Conservation (phyloP, 2,797 vertebrate species). For the Cheirogaleus major region DNA sequence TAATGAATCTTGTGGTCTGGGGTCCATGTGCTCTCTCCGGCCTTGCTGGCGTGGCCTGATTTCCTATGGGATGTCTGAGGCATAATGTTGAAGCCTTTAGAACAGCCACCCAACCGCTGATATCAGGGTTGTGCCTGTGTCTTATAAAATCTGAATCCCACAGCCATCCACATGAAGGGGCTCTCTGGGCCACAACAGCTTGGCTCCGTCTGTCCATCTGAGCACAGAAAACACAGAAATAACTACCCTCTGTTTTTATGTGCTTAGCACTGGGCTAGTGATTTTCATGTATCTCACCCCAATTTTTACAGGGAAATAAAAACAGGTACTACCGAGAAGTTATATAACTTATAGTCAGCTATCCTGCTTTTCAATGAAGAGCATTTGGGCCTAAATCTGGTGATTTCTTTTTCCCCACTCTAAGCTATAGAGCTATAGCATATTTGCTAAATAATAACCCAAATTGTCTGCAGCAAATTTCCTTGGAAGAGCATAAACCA, state of each 20-base stretch:
- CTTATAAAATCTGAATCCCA: not conserved
- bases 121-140: not conserved
- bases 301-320: not conserved
- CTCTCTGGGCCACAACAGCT: not conserved
- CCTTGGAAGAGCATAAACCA: constrained; percentile 12
- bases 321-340: not conserved
- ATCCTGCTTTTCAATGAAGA: constrained; percentile 28
- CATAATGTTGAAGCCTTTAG: not conserved
- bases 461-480: constrained; percentile 18
- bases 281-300: not conserved
- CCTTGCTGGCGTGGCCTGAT: not conserved
- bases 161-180: not conserved
- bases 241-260: not conserved
- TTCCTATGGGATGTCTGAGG: not conserved
- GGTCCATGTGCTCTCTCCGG: not conserved
- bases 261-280: not conserved
- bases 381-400: constrained; percentile 27
- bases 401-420: not conserved
- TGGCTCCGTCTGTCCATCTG: not conserved
- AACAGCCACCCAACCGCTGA: not conserved
- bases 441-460: constrained; percentile 18
- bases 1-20: not conserved
- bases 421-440: not conserved
- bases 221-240: not conserved
- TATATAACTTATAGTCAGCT: not conserved